Conservation (phyloP, 2,113 vertebrate species). For the Sardina pilchardus region DNA sequence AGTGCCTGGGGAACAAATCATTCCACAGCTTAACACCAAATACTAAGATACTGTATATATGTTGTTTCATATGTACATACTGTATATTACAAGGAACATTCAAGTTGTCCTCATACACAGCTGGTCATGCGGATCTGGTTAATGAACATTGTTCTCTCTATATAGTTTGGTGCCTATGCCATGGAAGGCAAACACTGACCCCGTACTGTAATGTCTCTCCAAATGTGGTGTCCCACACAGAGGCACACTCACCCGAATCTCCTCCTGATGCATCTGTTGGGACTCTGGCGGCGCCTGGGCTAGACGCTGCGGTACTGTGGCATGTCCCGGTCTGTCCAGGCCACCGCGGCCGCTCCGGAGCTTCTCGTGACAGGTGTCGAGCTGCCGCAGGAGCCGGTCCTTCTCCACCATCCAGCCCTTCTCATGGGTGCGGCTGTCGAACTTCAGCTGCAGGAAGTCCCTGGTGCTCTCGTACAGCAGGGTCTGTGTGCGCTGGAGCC, state of each 20-base stretch:
- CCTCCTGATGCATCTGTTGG: conserved; percentile 67
- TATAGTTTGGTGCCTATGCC: not conserved
- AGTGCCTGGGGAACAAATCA: conserved; percentile 66
- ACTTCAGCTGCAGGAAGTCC: conserved; percentile 89
- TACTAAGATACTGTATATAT: not conserved
- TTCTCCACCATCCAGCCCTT: conserved; percentile 93
- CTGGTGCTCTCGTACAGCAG: conserved; percentile 88
- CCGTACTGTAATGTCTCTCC: not conserved
- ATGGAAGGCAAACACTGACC: not conserved
- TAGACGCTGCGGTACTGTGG: conserved; percentile 41
- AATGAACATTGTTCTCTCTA: not conserved
- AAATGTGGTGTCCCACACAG: not conserved
- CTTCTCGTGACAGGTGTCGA: conserved; percentile 69
- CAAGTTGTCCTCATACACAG: not conserved
- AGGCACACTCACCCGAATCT: conserved; percentile 77
- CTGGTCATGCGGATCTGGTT: not conserved
- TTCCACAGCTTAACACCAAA: not conserved
- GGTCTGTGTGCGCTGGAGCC: conserved; percentile 84
- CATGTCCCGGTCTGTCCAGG: conserved; percentile 26
- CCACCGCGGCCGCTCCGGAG: conserved; percentile 51
- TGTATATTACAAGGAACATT: not conserved
- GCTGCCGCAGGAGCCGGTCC: conserved; percentile 79
- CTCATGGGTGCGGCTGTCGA: conserved; percentile 80
- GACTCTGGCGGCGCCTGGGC: conserved; percentile 52
- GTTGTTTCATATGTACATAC: not conserved